phyloP scores from a whole-genome alignment of 2,888 invertebrate species.

The Melinaea menophilus region DNA sequence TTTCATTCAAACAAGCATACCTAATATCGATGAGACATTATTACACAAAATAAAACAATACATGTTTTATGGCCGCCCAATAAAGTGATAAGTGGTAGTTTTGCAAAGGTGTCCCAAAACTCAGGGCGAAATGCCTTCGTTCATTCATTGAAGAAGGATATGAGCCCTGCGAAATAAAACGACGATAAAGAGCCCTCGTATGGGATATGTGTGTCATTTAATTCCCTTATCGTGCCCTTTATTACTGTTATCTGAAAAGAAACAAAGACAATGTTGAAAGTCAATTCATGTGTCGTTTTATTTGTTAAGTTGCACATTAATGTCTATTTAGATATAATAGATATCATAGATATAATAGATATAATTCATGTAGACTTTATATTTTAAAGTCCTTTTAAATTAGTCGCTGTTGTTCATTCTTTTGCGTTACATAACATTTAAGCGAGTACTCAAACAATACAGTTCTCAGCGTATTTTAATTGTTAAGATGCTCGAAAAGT shows the following conservation, averaged over 20 bases:
- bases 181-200: slow-evolving; percentile 17
- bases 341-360: no score
- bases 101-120: slow-evolving; percentile 38
- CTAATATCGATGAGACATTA: slow-evolving; percentile 5
- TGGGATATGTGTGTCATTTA: slow-evolving; percentile 22
- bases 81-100: slow-evolving; percentile 50
- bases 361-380: no score
- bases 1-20: no score
- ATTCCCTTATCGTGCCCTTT: slow-evolving; percentile 14
- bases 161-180: slow-evolving; percentile 42
- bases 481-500: slow-evolving; percentile 27
- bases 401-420: no score
- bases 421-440: neutral
- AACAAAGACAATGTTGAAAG: neutral
- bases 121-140: slow-evolving; percentile 29
- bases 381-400: no score
- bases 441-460: slow-evolving; percentile 3
- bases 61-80: slow-evolving; percentile 33
- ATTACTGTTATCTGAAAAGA: slow-evolving; percentile 4
- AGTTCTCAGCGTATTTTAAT: slow-evolving; percentile 13
- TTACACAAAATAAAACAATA: slow-evolving; percentile 17
- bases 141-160: slow-evolving; percentile 22
- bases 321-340: no score
- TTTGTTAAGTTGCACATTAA: no score
- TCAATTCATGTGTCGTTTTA: no score